phyloP scores from a whole-genome alignment of 23 tunicate genomes.

The Styela plicata region DNA sequence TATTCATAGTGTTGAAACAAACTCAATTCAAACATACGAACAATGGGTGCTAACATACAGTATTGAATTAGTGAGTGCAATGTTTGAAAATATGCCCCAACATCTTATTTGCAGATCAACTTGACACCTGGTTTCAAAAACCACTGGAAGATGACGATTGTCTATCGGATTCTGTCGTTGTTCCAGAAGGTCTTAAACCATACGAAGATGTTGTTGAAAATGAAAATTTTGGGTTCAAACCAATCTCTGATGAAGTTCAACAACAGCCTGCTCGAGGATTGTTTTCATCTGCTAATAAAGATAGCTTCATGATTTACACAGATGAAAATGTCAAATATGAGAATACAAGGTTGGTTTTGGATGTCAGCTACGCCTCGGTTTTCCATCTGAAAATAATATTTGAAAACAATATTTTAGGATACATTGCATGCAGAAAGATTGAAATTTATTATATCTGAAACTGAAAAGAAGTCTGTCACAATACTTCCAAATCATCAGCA shows the following conservation, averaged over 20 bases:
- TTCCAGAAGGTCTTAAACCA: neutral
- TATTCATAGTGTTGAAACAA: too few relatives aligned
- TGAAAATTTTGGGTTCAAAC: neutral
- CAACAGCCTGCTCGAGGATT: neutral
- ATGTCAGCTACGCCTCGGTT: too few relatives aligned
- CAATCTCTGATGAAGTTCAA: neutral
- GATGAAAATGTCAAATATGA: neutral
- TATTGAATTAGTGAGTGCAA: too few relatives aligned
- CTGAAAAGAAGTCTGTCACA: too few relatives aligned
- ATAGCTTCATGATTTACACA: neutral
- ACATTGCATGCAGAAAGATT: too few relatives aligned
- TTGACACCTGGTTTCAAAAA: constrained; percentile 13
- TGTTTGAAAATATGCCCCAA: too few relatives aligned
- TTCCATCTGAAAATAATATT: too few relatives aligned
- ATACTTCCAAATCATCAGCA: too few relatives aligned
- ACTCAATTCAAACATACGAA: too few relatives aligned
- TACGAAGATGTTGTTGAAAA: neutral
- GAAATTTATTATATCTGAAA: too few relatives aligned
- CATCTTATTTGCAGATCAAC: constrained; percentile 4
- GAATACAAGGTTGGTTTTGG: neutral
- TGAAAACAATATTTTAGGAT: too few relatives aligned
- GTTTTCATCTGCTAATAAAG: neutral
- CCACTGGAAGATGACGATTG: constrained; percentile 12
- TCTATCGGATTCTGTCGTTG: neutral
- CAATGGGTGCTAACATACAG: too few relatives aligned